phyloP scores from a whole-genome alignment of 1,140 invertebrate genomes.

The Hylyphantes graminicola region DNA sequence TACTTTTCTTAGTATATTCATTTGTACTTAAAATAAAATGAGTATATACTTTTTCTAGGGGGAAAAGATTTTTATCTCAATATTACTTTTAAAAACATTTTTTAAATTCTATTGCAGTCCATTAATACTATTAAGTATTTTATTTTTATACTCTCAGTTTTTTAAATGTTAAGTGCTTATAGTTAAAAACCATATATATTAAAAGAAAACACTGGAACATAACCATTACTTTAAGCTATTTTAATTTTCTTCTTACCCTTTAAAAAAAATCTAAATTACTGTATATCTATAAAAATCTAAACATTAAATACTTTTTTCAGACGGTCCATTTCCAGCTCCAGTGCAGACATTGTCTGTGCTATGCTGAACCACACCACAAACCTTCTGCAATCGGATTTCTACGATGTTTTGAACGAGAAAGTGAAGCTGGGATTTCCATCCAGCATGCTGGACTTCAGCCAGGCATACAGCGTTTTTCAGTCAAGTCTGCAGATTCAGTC shows the following conservation, averaged over 20 bases:
- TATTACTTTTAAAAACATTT: too few relatives aligned
- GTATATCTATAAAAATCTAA: background rate
- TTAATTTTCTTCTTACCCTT: background rate
- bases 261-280: background rate
- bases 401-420: constrained; percentile 79
- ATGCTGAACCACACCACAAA: constrained; percentile 94
- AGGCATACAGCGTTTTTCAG: constrained; percentile 78
- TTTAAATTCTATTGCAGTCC: too few relatives aligned
- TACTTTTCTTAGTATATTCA: too few relatives aligned
- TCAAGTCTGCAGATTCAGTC: constrained; percentile 74
- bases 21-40: too few relatives aligned
- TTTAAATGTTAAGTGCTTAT: too few relatives aligned
- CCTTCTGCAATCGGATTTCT: constrained; percentile 88
- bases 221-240: background rate
- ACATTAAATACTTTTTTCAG: constrained; percentile 68
- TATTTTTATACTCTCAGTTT: too few relatives aligned
- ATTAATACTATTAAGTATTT: too few relatives aligned
- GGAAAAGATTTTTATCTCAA: too few relatives aligned
- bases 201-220: too few relatives aligned
- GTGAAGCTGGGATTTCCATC: constrained; percentile 86
- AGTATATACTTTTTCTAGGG: too few relatives aligned
- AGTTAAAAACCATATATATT: too few relatives aligned
- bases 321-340: constrained; percentile 87
- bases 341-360: constrained; percentile 94
- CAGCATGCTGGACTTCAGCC: constrained; percentile 81